Percentiles rank a stretch among this genome's conserved stretches.
These are phyloP conservation scores for Nanger granti DNA, from an alignment of 2,113 vertebrate species.

Conservation along the genomic window DNA sequence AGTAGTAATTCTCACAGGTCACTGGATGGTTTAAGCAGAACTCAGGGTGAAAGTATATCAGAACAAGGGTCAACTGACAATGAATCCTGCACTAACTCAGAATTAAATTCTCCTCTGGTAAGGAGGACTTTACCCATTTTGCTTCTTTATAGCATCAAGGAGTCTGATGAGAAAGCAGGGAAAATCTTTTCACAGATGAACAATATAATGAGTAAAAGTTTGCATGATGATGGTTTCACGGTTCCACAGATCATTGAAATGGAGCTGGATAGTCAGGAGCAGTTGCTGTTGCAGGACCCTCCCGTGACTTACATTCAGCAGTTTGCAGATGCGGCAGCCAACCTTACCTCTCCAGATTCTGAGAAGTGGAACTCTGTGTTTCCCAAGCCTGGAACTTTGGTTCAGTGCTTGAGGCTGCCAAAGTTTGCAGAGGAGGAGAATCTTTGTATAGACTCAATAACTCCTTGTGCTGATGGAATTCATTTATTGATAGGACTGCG, in stretches of 20 bases:
- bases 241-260: constrained; percentile 99
- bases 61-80: constrained; percentile 97
- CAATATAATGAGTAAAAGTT: constrained; percentile 96
- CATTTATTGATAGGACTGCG: constrained; percentile 94
- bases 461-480: constrained; percentile 95
- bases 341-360: constrained; percentile 87
- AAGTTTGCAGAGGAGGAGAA: constrained; percentile 97
- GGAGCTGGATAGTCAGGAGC: constrained; percentile 97
- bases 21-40: constrained; percentile 90
- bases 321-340: constrained; percentile 93
- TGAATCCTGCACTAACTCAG: constrained; percentile 90
- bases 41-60: constrained; percentile 89
- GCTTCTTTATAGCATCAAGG: constrained; percentile 97
- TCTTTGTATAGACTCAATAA: constrained; percentile 95
- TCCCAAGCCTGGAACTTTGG: constrained; percentile 94
- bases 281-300: constrained; percentile 96
- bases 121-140: constrained; percentile 95
- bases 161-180: constrained; percentile 96
- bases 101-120: constrained; percentile 89
- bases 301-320: constrained; percentile 99
- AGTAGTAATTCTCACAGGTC: constrained; percentile 87
- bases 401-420: constrained; percentile 95
- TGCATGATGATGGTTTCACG: constrained; percentile 97
- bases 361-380: constrained; percentile 95
- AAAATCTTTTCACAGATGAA: constrained; percentile 99